phyloP scores from a whole-genome alignment of 2,888 invertebrate species.

The Encarsia formosa region DNA sequence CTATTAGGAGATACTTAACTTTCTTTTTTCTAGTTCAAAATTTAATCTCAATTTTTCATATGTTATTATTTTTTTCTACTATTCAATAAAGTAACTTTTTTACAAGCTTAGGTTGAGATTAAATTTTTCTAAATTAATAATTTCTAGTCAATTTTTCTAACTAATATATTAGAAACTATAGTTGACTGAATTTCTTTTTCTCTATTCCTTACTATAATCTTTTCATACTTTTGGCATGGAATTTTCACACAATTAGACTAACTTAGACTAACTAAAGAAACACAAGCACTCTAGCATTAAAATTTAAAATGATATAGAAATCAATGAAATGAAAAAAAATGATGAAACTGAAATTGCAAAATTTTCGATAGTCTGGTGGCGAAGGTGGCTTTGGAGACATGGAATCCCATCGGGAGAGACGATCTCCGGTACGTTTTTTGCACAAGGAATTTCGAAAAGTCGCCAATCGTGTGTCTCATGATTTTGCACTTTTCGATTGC shows the following conservation, averaged over 20 bases:
- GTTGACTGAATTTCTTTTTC: too few relatives aligned
- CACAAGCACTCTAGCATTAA: background rate
- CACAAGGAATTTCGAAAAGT: constrained; percentile 27
- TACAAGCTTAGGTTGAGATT: too few relatives aligned
- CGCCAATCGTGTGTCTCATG: constrained; percentile 25
- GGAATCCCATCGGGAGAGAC: constrained; percentile 48
- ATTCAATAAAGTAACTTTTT: too few relatives aligned
- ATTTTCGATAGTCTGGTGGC: constrained; percentile 50
- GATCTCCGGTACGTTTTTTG: constrained; percentile 48
- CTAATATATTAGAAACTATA: too few relatives aligned
- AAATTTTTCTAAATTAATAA: too few relatives aligned
- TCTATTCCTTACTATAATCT: too few relatives aligned
- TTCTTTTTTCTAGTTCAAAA: background rate
- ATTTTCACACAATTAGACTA: constrained; percentile 3
- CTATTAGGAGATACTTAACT: background rate
- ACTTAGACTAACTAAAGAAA: background rate
- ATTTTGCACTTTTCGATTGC: background rate
- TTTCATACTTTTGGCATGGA: constrained; percentile 16
- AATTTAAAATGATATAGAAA: background rate
- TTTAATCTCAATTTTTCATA: too few relatives aligned
- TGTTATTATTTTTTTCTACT: too few relatives aligned
- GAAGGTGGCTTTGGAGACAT: constrained; percentile 50
- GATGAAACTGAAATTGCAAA: constrained; percentile 22
- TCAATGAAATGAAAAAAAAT: background rate
- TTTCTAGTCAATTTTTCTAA: too few relatives aligned